A percentile compares a stretch with the other conserved stretches of the same genome.
Evolutionary conservation across 2,888 invertebrate species (phyloP).

Genomic region (Agrotis clavis): DNA sequence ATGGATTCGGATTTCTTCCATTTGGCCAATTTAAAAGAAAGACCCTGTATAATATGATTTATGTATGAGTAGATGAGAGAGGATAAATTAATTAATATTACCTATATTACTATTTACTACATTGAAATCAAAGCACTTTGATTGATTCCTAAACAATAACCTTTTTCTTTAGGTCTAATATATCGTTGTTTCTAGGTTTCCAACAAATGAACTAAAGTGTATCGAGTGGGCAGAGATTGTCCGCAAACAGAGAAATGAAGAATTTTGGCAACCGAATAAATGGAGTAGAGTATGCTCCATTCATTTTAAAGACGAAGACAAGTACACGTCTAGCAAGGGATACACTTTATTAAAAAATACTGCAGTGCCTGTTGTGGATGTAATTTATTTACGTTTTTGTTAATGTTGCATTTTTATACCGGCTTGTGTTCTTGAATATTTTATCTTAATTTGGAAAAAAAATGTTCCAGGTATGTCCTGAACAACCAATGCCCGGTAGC

Average conservation of each 20-base stretch:
- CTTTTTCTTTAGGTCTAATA: neutral
- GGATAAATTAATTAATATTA: too few relatives aligned
- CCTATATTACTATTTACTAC: too few relatives aligned
- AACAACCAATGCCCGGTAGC: conserved; percentile 8
- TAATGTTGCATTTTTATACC: conserved; percentile 1
- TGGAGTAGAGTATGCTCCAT: conserved; percentile 7
- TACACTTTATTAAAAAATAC: conserved; percentile 11
- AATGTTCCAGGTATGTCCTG: neutral
- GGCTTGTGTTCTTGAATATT: conserved; percentile 8
- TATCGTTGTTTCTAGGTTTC: conserved; percentile 12
- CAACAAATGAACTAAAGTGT: conserved; percentile 5
- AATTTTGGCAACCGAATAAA: conserved; percentile 11
- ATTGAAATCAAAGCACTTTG: too few relatives aligned
- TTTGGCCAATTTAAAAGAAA: too few relatives aligned
- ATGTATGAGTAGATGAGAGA: too few relatives aligned
- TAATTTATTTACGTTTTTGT: conserved; percentile 7
- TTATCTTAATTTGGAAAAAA: conserved; percentile 4
- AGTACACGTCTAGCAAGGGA: conserved; percentile 4
- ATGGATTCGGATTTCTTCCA: too few relatives aligned
- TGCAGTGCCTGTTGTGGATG: conserved; percentile 5
- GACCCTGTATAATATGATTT: too few relatives aligned
- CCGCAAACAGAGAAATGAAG: conserved; percentile 8
- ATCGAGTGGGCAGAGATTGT: neutral
- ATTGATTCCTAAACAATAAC: neutral
- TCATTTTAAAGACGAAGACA: conserved; percentile 15